A percentile compares a stretch with the other conserved stretches of the same genome.
These are phyloP conservation scores for Champsocephalus esox DNA, from an alignment of 2,797 vertebrate species.

Conservation along the genomic window DNA sequence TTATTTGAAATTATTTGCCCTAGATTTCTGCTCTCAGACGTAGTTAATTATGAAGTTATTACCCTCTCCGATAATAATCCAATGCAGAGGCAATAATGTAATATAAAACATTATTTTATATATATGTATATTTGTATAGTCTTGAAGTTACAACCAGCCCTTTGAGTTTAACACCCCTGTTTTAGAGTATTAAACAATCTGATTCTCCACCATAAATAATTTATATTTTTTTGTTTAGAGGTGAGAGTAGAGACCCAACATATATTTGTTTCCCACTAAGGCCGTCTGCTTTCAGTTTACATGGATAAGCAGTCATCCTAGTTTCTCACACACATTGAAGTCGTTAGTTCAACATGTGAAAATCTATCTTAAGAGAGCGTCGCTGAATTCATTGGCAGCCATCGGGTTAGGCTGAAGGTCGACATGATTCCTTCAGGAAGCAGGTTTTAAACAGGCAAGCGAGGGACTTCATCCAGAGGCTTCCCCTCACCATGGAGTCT, in stretches of 20 bases:
- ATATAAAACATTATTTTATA: no score
- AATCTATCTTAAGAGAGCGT: slow-evolving; percentile 2
- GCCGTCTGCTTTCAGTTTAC: slow-evolving; percentile 14
- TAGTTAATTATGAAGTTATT: no score
- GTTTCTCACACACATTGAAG: slow-evolving; percentile 21
- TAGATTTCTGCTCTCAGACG: no score
- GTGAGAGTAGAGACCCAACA: slow-evolving; percentile 4
- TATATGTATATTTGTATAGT: no score
- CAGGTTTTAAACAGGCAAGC: slow-evolving; percentile 32
- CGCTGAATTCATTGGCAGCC: slow-evolving; percentile 22
- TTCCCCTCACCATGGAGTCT: slow-evolving; percentile 35
- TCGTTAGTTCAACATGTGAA: slow-evolving; percentile 18
- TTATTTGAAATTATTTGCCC: no score
- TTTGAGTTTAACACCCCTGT: not conserved
- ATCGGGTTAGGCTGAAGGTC: slow-evolving; percentile 49
- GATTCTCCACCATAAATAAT: slow-evolving; percentile 19
- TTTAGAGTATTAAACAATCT: slow-evolving; percentile 8
- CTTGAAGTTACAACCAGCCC: no score
- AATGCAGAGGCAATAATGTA: no score
- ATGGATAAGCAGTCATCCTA: not conserved
- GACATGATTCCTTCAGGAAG: slow-evolving; percentile 19
- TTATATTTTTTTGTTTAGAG: not conserved
- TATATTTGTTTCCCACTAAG: not conserved
- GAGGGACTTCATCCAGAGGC: slow-evolving; percentile 31
- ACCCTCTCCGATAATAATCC: no score